A percentile compares a stretch with the other conserved stretches of the same genome.
Evolutionary conservation across 2,113 vertebrate genomes (phyloP).

Genomic region (Anolis carolinensis): DNA sequence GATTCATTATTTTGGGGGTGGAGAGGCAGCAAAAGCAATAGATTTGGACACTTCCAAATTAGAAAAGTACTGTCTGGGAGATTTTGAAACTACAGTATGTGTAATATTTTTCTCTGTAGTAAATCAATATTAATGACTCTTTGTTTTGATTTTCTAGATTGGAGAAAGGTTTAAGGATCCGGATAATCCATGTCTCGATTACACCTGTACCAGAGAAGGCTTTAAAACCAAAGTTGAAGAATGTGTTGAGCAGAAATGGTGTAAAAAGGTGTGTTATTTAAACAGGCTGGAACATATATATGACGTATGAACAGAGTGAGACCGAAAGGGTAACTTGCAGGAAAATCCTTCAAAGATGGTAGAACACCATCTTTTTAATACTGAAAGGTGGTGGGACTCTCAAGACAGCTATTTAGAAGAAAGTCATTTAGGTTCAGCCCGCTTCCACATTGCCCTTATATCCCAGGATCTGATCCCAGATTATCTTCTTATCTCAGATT

Average conservation of each 20-base stretch:
- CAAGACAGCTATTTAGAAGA: too few species aligned
- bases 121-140: neutral
- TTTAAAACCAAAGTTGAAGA: slow-evolving; percentile 5
- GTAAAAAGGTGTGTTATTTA: slow-evolving; percentile 42
- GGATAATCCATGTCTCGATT: slow-evolving; percentile 52
- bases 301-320: neutral
- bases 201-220: slow-evolving; percentile 41
- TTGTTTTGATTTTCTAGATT: slow-evolving; percentile 33
- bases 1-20: too few species aligned
- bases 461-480: too few species aligned
- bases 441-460: too few species aligned
- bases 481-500: too few species aligned
- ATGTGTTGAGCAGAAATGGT: slow-evolving; percentile 60
- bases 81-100: too few species aligned
- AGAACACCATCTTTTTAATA: neutral
- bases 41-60: neutral
- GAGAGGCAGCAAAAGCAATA: neutral
- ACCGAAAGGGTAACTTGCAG: neutral
- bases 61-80: neutral
- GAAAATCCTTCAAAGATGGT: neutral
- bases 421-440: too few species aligned
- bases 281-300: neutral
- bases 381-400: neutral
- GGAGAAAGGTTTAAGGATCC: slow-evolving; percentile 49
- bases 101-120: neutral